phyloP scores from a whole-genome alignment of 2,113 vertebrate species.

The Prionailurus bengalensis region DNA sequence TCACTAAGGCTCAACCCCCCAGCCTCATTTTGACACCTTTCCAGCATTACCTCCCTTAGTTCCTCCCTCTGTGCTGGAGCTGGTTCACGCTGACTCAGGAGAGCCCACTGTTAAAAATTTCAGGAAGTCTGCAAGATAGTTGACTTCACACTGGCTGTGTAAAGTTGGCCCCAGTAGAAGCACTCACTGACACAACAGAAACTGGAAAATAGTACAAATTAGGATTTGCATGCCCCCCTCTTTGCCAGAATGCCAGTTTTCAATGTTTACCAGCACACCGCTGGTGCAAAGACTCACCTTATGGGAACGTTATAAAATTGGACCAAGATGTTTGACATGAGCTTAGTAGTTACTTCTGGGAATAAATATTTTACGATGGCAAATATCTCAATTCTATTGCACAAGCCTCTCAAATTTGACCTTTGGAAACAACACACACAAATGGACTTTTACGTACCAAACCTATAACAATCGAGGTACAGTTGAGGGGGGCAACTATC shows the following conservation, averaged over 20 bases:
- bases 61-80: fast-evolving
- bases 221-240: not conserved
- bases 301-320: not conserved
- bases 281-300: not conserved
- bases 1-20: not conserved
- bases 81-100: not conserved
- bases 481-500: not conserved
- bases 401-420: not conserved
- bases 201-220: not conserved
- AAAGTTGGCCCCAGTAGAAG: not conserved
- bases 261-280: not conserved
- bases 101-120: not conserved
- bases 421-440: not conserved
- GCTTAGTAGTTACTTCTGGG: not conserved
- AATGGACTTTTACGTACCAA: not conserved
- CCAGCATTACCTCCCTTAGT: not conserved
- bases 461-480: not conserved
- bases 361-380: not conserved
- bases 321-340: not conserved
- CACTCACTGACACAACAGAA: not conserved
- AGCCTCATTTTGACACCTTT: not conserved
- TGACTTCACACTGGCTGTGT: not conserved
- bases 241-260: not conserved
- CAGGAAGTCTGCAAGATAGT: too few relatives aligned
- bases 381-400: not conserved